phyloP scores from a whole-genome alignment of 2,113 vertebrate genomes.

The Mohoua ochrocephala region DNA sequence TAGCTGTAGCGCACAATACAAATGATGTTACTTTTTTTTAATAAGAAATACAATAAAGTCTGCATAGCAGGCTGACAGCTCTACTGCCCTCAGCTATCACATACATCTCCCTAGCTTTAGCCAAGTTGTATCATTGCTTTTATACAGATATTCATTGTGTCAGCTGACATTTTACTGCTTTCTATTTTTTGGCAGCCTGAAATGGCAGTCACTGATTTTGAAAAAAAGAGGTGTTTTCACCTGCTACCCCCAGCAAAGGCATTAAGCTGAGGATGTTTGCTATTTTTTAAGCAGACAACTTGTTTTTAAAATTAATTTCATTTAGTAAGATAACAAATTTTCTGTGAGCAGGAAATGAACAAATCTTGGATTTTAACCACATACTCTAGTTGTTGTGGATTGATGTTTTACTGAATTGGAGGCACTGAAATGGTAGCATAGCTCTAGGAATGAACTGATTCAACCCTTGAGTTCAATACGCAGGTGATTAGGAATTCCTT shows the following conservation, averaged over 20 bases:
- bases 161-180: conserved; percentile 66
- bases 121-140: conserved; percentile 48
- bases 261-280: background rate
- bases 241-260: conserved; percentile 4
- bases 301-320: background rate
- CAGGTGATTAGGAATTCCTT: background rate
- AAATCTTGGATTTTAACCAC: background rate
- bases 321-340: background rate
- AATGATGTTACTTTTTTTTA: background rate
- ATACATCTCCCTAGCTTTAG: conserved; percentile 29
- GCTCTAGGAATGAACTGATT: background rate
- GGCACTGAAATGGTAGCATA: background rate
- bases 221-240: conserved; percentile 55
- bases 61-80: conserved; percentile 24
- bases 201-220: conserved; percentile 41
- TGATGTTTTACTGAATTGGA: background rate
- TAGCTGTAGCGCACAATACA: background rate
- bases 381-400: background rate
- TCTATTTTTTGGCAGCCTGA: conserved; percentile 59
- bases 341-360: background rate
- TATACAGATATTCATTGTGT: conserved; percentile 55
- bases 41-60: conserved; percentile 10
- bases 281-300: background rate
- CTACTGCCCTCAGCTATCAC: conserved; percentile 41
- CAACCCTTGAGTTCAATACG: background rate